These are phyloP conservation scores for Petrocephalus microphthalmus DNA, from an alignment of 2,113 vertebrate genomes.

Conservation along the genomic window DNA sequence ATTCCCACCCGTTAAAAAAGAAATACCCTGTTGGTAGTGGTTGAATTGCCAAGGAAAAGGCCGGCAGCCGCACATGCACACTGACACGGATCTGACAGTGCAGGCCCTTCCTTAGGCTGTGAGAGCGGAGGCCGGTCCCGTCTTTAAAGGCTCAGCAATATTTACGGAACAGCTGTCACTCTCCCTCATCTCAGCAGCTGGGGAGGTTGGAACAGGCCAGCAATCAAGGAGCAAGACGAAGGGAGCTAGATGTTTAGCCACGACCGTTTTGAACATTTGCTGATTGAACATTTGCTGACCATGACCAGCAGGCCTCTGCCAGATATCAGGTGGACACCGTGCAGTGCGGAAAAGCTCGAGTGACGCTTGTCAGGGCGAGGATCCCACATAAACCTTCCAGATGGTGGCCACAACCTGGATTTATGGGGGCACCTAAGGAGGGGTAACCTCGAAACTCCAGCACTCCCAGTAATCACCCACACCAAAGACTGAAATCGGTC, in stretches of 20 bases:
- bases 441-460: background rate
- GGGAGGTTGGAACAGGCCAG: slow-evolving; percentile 40
- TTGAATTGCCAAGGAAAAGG: background rate
- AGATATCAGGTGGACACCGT: background rate
- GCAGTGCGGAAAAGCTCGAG: background rate
- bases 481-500: background rate
- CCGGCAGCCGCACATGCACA: background rate
- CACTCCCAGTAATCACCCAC: no score
- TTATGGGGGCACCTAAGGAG: background rate
- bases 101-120: slow-evolving; percentile 23
- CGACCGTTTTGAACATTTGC: background rate
- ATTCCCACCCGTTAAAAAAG: background rate
- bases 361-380: background rate
- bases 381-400: background rate
- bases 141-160: slow-evolving; percentile 34
- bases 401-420: background rate
- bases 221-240: slow-evolving; percentile 48
- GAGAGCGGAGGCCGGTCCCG: slow-evolving; percentile 28
- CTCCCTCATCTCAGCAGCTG: slow-evolving; percentile 10
- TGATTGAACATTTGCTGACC: background rate
- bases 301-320: background rate
- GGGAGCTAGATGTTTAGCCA: slow-evolving; percentile 37
- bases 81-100: slow-evolving; percentile 12
- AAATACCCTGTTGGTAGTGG: background rate
- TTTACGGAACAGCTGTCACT: slow-evolving; percentile 38